Base-by-base conservation (phyloP, 2,797 vertebrate species). In the Geotrypetes seraphini region DNA sequence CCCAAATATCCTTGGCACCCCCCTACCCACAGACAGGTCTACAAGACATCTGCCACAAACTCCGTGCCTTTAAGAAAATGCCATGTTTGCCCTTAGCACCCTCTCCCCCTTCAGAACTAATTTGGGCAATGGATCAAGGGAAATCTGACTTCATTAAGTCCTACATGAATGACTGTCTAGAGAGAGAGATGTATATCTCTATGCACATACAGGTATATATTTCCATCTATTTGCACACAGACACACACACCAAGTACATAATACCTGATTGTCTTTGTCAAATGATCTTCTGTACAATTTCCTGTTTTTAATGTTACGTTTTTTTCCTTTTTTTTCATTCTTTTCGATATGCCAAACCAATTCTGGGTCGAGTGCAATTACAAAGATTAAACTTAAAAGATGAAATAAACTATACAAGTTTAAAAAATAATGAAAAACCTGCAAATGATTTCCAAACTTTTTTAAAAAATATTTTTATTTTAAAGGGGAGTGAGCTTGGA, bases 351-450 rank as follows among this genome's bases (percentile, higher is more conserved):
- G 69, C 66, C 69, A 73, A 73, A 73, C 69, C 69, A 73, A 73
- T 69, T 70, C 73, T 73, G 69, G 69, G 69, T 73, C 69, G 69
- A 73, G 69, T 73, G 69, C 66, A 70, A n/a, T 73, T 70, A 70
- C 70, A 70, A 39, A 41, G 36, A 48, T 41, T 41, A 39, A 50
- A 73, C 60, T 63, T 56, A 58, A 71, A 65, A 39, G 30, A 64
- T 53, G 60, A 66, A 57, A 49, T 58, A 55, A 64, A 63, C 31
- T 53, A 69, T 67, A 64, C 63, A 69, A 57, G 65, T 69, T 43
- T 39, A 66, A 70, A 56, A 65, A 63, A 66, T 60, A 38, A 36
- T 38, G 5, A 4, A 55, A 69, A 65, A 71, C 69, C 38, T 40
- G 36, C 35, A 50, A 44, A 47, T 16, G 55, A n/a, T 54, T 67